Conservation (phyloP, 2,113 vertebrate genomes). For the Cheilinus undulatus region DNA sequence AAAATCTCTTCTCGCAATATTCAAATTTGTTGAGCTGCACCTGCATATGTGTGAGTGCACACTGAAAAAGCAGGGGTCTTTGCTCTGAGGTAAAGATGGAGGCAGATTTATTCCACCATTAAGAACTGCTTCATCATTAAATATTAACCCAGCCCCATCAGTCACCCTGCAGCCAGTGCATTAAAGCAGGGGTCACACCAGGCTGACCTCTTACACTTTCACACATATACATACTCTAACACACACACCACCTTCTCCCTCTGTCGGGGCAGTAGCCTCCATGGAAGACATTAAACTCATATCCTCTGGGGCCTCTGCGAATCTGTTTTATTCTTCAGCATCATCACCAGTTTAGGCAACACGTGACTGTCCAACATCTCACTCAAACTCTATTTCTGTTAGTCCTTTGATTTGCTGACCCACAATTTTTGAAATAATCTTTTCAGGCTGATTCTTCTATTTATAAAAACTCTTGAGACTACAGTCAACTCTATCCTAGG, state of each 20-base stretch:
- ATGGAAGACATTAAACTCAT: neutral
- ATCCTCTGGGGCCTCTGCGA: neutral
- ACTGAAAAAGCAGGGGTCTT: conserved; percentile 32
- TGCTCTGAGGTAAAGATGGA: conserved; percentile 38
- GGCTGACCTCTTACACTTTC: conserved; percentile 24
- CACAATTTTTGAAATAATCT: neutral
- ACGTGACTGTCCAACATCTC: neutral
- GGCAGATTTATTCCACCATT: conserved; percentile 62
- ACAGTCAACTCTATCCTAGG: neutral
- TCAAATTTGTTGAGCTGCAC: no score
- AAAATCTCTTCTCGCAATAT: no score
- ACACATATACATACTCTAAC: conserved; percentile 6
- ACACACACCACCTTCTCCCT: neutral
- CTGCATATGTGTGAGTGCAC: conserved; percentile 15
- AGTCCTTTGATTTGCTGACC: neutral
- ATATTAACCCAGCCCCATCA: conserved; percentile 62
- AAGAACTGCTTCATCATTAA: conserved; percentile 61
- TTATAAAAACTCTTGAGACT: neutral
- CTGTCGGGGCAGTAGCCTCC: neutral
- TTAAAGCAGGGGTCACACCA: conserved; percentile 48
- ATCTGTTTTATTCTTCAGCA: neutral
- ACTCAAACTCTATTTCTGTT: neutral
- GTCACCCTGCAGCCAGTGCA: conserved; percentile 40
- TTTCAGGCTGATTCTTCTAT: neutral
- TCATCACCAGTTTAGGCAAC: no score